Evolutionary conservation across 2,888 invertebrate genomes (phyloP), one percentile per base, ranked within the genome.

Genomic region (Polymixis lichenea): DNA sequence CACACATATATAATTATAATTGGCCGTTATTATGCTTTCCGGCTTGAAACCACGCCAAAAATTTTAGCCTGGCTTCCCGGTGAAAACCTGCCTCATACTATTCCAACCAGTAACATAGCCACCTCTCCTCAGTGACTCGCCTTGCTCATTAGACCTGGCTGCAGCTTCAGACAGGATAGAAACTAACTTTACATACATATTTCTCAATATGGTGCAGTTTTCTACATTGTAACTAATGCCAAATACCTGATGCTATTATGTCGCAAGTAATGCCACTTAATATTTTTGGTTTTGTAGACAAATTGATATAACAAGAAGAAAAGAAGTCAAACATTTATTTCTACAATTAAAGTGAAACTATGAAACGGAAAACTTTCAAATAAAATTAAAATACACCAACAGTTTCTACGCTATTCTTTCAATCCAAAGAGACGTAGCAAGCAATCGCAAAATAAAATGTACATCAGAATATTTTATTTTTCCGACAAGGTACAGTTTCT

Each of bases 401-500:
- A 8, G 11, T 19, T 64, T 25, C 9, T 28, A 67, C 25, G 25
- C 58, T 22, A 51, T 22, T 43, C 28, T 49, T 32, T 2, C 15
- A 65, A 49, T 71, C 19, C 25, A 15, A 60, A 32, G 15, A 60
- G 60, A 51, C 13, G 15, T 61, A 46, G 13, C 22, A 0, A 60
- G 28, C 0, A 4, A 49, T 51, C 8, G 17, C 25, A 25, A 72
- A 61, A 43, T 62, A 55, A 61, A 22, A 25, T 17, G 15, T 46
- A 43, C 3, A 19, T 2, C n/a, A 67, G n/a, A 69, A 38, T 60
- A 32, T 58, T 38, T 69, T 25, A 6, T 61, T 55, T 32, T 66
- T 51, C 51, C 32, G 28, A 15, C 15, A 58, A 53, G 17, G 22
- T 64, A 79, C 19, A 46, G 32, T 28, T 76, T 76, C 13, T 75